Evolutionary conservation across 2,888 invertebrate species (phyloP).

Genomic region (Cephalotes varians): DNA sequence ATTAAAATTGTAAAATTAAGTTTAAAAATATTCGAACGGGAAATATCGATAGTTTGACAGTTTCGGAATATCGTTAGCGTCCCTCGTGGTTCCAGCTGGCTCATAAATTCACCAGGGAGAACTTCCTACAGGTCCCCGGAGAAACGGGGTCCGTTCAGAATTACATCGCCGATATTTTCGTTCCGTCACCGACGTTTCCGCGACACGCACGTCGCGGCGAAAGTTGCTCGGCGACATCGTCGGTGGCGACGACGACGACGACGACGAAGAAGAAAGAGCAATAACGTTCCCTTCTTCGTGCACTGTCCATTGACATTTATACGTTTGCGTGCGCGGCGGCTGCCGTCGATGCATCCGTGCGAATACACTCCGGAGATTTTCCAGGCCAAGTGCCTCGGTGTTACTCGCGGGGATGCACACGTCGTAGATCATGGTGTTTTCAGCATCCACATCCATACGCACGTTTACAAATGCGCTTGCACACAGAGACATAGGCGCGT

Average conservation of each 20-base stretch:
- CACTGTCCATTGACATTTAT: slow-evolving; percentile 35
- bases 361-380: slow-evolving; percentile 68
- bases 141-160: background rate
- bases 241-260: background rate
- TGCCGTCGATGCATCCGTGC: slow-evolving; percentile 37
- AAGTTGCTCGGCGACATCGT: slow-evolving; percentile 29
- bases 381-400: slow-evolving; percentile 66
- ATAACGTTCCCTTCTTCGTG: slow-evolving; percentile 4
- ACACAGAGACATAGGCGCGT: background rate
- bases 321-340: slow-evolving; percentile 28
- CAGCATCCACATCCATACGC: slow-evolving; percentile 52
- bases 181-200: background rate
- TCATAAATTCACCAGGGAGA: slow-evolving; percentile 25
- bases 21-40: background rate
- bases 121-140: slow-evolving; percentile 13
- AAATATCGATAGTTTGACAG: background rate
- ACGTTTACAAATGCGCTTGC: slow-evolving; percentile 1
- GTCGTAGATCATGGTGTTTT: slow-evolving; percentile 73
- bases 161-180: slow-evolving; percentile 39
- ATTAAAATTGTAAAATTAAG: background rate
- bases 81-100: background rate
- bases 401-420: slow-evolving; percentile 66
- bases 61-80: slow-evolving; percentile 22
- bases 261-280: slow-evolving; percentile 35
- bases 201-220: slow-evolving; percentile 17